Conservation (phyloP, 2,888 invertebrate genomes). For the Orthonevra nobilis region DNA sequence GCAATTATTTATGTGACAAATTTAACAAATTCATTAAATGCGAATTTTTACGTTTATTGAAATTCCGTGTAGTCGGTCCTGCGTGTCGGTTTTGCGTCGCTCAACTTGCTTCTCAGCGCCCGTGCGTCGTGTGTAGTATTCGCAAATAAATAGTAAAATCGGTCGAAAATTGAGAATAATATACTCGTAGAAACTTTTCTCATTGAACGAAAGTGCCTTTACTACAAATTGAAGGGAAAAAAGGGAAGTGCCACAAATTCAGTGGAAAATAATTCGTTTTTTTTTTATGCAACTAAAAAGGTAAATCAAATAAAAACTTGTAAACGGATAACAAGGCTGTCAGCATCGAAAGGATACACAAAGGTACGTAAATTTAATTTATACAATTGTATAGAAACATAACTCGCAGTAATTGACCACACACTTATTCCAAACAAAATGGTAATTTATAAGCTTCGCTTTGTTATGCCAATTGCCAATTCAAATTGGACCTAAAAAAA, state of each 20-base stretch:
- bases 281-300: too few relatives aligned
- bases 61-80: conserved; percentile 42
- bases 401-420: too few relatives aligned
- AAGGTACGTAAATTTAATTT: conserved; percentile 6
- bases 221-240: conserved; percentile 37
- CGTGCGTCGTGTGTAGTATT: too few relatives aligned
- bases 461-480: neutral
- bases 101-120: conserved; percentile 13
- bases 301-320: neutral
- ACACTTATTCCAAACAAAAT: neutral
- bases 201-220: conserved; percentile 52
- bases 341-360: neutral
- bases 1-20: conserved; percentile 63
- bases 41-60: conserved; percentile 63
- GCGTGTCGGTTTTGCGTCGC: conserved; percentile 25
- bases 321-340: conserved; percentile 17
- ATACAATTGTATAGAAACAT: too few relatives aligned
- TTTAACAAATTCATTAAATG: conserved; percentile 64
- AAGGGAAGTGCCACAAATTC: too few relatives aligned
- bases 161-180: conserved; percentile 13
- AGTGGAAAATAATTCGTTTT: too few relatives aligned
- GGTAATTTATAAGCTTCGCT: neutral
- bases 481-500: neutral
- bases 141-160: conserved; percentile 34
- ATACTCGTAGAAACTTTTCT: conserved; percentile 14